A percentile compares a stretch with the other conserved stretches of the same genome.
Evolutionary conservation across 2,797 vertebrate genomes (phyloP).

Genomic region (Saxicola maurus): DNA sequence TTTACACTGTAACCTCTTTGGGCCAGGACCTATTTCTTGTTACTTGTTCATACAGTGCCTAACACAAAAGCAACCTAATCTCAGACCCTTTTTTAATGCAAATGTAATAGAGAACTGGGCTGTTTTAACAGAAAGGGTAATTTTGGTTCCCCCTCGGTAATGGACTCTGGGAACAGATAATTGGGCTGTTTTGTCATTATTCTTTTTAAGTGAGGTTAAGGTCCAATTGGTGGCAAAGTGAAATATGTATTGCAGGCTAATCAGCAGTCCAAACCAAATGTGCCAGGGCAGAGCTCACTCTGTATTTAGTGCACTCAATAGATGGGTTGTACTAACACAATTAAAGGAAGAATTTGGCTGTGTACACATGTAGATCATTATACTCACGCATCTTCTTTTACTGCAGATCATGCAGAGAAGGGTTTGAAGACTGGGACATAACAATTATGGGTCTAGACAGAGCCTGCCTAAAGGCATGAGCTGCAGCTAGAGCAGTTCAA

Average conservation of each 20-base stretch:
- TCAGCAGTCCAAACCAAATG: constrained; percentile 29
- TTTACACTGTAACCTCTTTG: constrained; percentile 38
- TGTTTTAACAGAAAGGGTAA: constrained; percentile 51
- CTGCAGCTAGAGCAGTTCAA: neutral
- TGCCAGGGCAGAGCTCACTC: constrained; percentile 23
- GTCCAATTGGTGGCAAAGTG: neutral
- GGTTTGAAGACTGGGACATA: constrained; percentile 4
- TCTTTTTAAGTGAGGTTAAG: constrained; percentile 53
- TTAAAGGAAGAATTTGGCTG: neutral
- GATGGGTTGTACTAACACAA: constrained; percentile 8
- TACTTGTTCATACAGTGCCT: neutral
- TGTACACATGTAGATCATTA: neutral
- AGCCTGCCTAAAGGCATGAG: neutral
- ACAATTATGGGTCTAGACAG: constrained; percentile 19
- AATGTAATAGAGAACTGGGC: constrained; percentile 27
- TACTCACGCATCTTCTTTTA: rapidly evolving
- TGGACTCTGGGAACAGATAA: constrained; percentile 45
- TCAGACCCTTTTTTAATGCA: constrained; percentile 45
- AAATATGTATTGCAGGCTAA: constrained; percentile 36
- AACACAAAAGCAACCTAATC: constrained; percentile 41
- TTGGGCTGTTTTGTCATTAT: constrained; percentile 52
- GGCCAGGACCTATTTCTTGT: constrained; percentile 25
- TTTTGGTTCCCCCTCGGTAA: constrained; percentile 25
- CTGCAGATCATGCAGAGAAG: neutral
- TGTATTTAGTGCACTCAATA: neutral